Conservation (phyloP, 2,888 invertebrate genomes). For the Drosophila niveifrons region DNA sequence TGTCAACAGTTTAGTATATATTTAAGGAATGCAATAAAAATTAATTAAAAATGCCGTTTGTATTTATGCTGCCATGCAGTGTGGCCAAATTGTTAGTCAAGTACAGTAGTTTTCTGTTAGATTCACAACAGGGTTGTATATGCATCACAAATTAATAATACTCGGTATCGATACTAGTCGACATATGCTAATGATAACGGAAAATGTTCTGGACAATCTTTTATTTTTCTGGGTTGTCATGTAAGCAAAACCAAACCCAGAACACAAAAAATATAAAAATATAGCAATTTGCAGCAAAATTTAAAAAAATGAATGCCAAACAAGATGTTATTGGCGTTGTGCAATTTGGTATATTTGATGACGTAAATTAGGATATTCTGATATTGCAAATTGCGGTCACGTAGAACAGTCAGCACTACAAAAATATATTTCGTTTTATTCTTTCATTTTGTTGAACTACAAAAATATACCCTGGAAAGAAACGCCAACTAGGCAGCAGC, state of each 20-base stretch:
- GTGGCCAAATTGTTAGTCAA: conserved; percentile 37
- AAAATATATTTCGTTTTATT: conserved; percentile 54
- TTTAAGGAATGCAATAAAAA: conserved; percentile 22
- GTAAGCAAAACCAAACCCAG: too few relatives aligned
- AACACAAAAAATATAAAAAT: too few relatives aligned
- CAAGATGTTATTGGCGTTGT: neutral
- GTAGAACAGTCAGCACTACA: conserved; percentile 29
- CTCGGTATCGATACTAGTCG: too few relatives aligned
- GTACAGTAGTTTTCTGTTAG: conserved; percentile 22
- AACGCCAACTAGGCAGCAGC: conserved; percentile 27
- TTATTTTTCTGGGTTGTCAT: too few relatives aligned
- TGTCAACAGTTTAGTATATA: neutral
- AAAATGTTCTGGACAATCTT: too few relatives aligned
- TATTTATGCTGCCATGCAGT: conserved; percentile 40
- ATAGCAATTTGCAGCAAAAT: too few relatives aligned
- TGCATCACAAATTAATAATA: neutral
- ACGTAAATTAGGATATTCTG: neutral
- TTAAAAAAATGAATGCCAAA: neutral
- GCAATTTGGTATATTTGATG: neutral
- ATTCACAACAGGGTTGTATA: neutral
- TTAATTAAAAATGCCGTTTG: conserved; percentile 45
- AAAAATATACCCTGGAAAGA: conserved; percentile 40
- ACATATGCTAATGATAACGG: too few relatives aligned
- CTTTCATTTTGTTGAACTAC: conserved; percentile 39
- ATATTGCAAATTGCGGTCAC: too few relatives aligned